Percentiles rank a stretch among this genome's conserved stretches.
These are phyloP conservation scores for Chymomyza costata DNA, from an alignment of 1,140 invertebrate species.

Conservation along the genomic window DNA sequence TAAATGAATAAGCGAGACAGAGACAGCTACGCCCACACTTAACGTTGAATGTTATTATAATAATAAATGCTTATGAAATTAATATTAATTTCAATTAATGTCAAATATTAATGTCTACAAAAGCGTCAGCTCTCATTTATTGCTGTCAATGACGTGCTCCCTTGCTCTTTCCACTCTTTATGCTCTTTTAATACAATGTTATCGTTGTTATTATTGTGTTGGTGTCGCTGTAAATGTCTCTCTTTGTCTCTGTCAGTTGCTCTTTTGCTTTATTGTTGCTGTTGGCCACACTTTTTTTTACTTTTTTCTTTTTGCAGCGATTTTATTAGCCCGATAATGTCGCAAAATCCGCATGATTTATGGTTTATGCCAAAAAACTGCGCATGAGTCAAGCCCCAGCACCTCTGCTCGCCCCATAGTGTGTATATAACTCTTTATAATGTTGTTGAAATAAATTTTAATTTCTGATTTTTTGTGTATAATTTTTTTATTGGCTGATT, in stretches of 20 bases:
- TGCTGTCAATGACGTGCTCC: conserved; percentile 50
- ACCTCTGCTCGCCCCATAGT: neutral
- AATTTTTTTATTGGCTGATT: conserved; percentile 36
- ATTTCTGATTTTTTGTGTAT: conserved; percentile 65
- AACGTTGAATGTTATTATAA: conserved; percentile 39
- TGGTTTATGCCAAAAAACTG: conserved; percentile 39
- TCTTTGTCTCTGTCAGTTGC: conserved; percentile 20
- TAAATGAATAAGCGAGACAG: neutral
- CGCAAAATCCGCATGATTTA: conserved; percentile 73
- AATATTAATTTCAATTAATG: conserved; percentile 75
- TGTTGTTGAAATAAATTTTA: conserved; percentile 42
- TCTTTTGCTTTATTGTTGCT: conserved; percentile 27
- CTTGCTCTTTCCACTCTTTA: conserved; percentile 10
- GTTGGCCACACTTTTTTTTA: conserved; percentile 45
- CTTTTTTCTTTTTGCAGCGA: conserved; percentile 51
- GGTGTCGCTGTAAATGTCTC: conserved; percentile 14
- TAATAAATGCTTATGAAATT: conserved; percentile 74
- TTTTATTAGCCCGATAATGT: conserved; percentile 75
- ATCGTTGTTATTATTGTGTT: conserved; percentile 15
- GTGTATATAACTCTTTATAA: neutral
- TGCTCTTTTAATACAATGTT: neutral
- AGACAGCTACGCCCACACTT: conserved; percentile 25
- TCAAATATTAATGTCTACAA: conserved; percentile 74
- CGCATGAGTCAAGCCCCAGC: conserved; percentile 26
- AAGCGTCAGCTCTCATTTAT: conserved; percentile 73